A percentile compares a stretch with the other conserved stretches of the same genome.
Evolutionary conservation across 1,140 invertebrate species (phyloP).

Genomic region (Meteorus sp.): DNA sequence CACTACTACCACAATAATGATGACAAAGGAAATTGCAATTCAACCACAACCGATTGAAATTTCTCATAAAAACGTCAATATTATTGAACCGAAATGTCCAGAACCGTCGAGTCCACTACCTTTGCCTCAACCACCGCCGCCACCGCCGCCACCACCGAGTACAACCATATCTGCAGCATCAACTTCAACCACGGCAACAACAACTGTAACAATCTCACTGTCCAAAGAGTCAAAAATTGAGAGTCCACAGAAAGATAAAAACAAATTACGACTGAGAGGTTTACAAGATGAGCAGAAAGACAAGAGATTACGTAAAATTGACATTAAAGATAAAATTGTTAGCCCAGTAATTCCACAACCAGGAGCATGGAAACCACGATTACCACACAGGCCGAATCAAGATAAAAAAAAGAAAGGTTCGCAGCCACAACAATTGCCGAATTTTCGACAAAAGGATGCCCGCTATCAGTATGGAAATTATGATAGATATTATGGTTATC

Average conservation of each 20-base stretch:
- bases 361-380: slow-evolving; percentile 70
- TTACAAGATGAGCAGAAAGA: slow-evolving; percentile 57
- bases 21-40: slow-evolving; percentile 11
- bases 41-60: too few relatives aligned
- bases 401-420: slow-evolving; percentile 49
- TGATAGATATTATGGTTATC: slow-evolving; percentile 94
- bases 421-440: slow-evolving; percentile 58
- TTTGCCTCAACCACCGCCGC: neutral
- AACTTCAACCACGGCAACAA: neutral
- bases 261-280: slow-evolving; percentile 48
- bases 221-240: slow-evolving; percentile 45
- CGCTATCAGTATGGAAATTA: slow-evolving; percentile 95
- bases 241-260: slow-evolving; percentile 49
- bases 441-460: slow-evolving; percentile 73
- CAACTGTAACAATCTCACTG: slow-evolving; percentile 34
- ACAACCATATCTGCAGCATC: slow-evolving; percentile 15
- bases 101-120: slow-evolving; percentile 13
- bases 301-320: slow-evolving; percentile 65
- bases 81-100: neutral
- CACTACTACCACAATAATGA: neutral
- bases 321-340: slow-evolving; percentile 85
- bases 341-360: slow-evolving; percentile 90
- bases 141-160: too few relatives aligned
- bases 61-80: too few relatives aligned
- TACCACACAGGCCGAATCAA: slow-evolving; percentile 47